A percentile compares a stretch with the other conserved stretches of the same genome.
Evolutionary conservation across 2,113 vertebrate species (phyloP).

Genomic region (Carassius carassius): DNA sequence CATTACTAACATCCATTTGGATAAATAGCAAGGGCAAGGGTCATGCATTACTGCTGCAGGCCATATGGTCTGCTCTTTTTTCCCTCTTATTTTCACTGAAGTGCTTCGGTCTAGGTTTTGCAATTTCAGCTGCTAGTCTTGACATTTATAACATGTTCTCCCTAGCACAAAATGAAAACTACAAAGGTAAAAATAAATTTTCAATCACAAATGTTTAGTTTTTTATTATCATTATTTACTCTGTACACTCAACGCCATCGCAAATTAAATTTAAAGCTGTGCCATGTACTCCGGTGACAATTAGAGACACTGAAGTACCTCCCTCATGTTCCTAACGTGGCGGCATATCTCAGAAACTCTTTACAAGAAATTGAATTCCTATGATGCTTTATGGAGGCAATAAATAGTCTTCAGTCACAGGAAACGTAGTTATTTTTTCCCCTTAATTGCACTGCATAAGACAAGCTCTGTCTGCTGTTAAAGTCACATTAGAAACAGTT

Average conservation of each 20-base stretch:
- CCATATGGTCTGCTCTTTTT: neutral
- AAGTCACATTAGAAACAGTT: slow-evolving; percentile 29
- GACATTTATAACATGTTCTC: slow-evolving; percentile 32
- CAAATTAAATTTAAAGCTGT: slow-evolving; percentile 59
- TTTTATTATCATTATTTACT: slow-evolving; percentile 60
- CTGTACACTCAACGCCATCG: slow-evolving; percentile 51
- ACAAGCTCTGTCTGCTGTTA: slow-evolving; percentile 89
- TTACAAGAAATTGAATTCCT: slow-evolving; percentile 42
- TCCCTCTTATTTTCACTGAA: slow-evolving; percentile 42
- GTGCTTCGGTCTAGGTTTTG: slow-evolving; percentile 53
- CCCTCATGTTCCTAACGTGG: slow-evolving; percentile 56
- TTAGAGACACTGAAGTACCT: slow-evolving; percentile 62
- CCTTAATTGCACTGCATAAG: slow-evolving; percentile 74
- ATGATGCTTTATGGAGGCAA: slow-evolving; percentile 42
- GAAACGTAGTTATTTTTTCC: slow-evolving; percentile 49
- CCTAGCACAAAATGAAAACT: neutral
- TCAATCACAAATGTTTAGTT: slow-evolving; percentile 56
- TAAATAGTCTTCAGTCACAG: slow-evolving; percentile 33
- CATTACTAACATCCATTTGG: slow-evolving; percentile 31
- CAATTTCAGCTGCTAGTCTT: slow-evolving; percentile 45
- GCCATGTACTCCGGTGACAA: slow-evolving; percentile 60
- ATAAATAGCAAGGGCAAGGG: slow-evolving; percentile 32
- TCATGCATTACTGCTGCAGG: slow-evolving; percentile 23
- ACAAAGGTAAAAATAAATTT: slow-evolving; percentile 50
- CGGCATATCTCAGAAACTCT: slow-evolving; percentile 51